phyloP scores from a whole-genome alignment of 2,888 invertebrate species.

The Dugesia japonica region DNA sequence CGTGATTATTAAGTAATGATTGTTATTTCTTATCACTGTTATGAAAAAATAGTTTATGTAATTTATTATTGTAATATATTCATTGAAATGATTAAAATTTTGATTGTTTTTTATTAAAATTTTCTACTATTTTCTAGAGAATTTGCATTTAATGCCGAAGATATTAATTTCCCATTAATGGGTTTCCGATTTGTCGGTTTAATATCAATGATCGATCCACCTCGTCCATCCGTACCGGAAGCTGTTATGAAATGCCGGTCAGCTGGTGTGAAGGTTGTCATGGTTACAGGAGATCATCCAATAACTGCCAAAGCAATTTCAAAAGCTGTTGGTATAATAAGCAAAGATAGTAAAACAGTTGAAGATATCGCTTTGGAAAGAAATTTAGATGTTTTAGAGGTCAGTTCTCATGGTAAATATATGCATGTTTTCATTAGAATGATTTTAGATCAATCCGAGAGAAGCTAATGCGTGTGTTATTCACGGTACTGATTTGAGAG shows the following conservation, averaged over 20 bases:
- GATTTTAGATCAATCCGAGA: slow-evolving; percentile 37
- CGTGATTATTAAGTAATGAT: no score
- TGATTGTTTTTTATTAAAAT: no score
- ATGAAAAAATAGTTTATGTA: no score
- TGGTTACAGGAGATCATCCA: slow-evolving; percentile 53
- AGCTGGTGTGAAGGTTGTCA: slow-evolving; percentile 71
- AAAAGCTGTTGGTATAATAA: slow-evolving; percentile 52
- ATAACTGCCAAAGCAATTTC: slow-evolving; percentile 53
- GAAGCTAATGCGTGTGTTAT: slow-evolving; percentile 49
- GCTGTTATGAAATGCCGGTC: slow-evolving; percentile 90
- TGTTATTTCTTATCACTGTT: no score
- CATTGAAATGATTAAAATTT: no score
- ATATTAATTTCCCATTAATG: slow-evolving; percentile 65
- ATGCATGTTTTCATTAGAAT: no score
- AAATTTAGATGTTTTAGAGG: slow-evolving; percentile 41
- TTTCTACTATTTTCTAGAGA: no score
- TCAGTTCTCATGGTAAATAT: neutral
- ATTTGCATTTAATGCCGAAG: slow-evolving; percentile 64
- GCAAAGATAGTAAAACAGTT: slow-evolving; percentile 51
- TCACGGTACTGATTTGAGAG: slow-evolving; percentile 57
- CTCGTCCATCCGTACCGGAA: slow-evolving; percentile 84
- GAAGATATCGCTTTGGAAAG: slow-evolving; percentile 65
- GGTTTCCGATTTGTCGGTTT: slow-evolving; percentile 72
- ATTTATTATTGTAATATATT: no score
- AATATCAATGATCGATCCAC: slow-evolving; percentile 97